These are phyloP conservation scores for Pogoniulus pusillus DNA, from an alignment of 2,797 vertebrate species.

Conservation along the genomic window DNA sequence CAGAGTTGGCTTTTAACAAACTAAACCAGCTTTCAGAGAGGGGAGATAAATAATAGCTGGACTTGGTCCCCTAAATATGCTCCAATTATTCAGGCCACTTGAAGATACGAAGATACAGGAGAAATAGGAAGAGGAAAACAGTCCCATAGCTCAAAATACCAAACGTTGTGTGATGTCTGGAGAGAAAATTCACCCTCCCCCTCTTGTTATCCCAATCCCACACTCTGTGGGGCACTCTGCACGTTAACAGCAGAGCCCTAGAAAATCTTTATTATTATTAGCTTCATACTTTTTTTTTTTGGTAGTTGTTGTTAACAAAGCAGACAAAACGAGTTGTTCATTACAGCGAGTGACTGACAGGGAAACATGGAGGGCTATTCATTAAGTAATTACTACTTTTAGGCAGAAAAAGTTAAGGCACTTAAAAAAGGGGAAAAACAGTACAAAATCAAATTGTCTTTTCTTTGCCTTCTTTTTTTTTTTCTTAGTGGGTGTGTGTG, in stretches of 20 bases:
- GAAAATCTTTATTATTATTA: constrained; percentile 70
- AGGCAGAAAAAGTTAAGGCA: constrained; percentile 70
- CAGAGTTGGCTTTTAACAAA: constrained; percentile 42
- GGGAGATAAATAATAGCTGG: constrained; percentile 45
- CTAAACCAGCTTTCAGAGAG: not conserved
- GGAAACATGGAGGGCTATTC: constrained; percentile 78
- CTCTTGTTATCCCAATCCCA: constrained; percentile 34
- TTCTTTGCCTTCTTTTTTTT: not conserved
- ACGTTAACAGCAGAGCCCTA: constrained; percentile 19
- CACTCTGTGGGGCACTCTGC: constrained; percentile 35
- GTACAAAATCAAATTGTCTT: constrained; percentile 76
- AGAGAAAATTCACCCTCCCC: constrained; percentile 41
- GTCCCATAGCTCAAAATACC: not conserved
- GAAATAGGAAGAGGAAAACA: constrained; percentile 7
- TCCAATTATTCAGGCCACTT: constrained; percentile 56
- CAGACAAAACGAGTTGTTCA: constrained; percentile 77
- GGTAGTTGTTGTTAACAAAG: constrained; percentile 71
- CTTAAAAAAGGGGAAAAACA: constrained; percentile 69
- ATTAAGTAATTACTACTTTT: constrained; percentile 83
- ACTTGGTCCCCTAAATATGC: constrained; percentile 47
- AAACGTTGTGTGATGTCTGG: constrained; percentile 20
- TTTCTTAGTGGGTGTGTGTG: constrained; percentile 66
- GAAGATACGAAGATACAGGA: constrained; percentile 44
- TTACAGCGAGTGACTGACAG: constrained; percentile 77
- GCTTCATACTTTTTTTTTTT: constrained; percentile 70